phyloP scores from a whole-genome alignment of 2,113 vertebrate genomes.

The Antechinus flavipes region DNA sequence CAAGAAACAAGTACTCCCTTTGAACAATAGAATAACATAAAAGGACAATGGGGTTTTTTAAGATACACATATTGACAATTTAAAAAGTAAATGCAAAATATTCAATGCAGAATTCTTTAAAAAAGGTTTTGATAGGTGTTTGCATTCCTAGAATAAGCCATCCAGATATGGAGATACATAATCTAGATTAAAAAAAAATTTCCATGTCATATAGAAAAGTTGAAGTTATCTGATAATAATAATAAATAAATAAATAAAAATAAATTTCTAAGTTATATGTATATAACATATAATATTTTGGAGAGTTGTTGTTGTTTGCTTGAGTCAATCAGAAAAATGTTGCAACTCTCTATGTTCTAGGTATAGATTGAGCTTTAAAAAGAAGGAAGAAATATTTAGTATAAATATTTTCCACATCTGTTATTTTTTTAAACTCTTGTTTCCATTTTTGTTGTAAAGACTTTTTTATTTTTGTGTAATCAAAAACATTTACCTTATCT shows the following conservation, averaged over 20 bases:
- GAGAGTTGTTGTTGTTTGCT: not conserved
- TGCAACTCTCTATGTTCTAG: not conserved
- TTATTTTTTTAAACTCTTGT: not conserved
- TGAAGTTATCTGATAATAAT: not conserved
- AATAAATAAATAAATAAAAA: conserved; percentile 26
- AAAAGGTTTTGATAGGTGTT: conserved; percentile 71
- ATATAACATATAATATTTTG: not conserved
- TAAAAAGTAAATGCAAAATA: conserved; percentile 85
- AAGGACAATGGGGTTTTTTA: conserved; percentile 70
- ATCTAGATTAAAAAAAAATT: not conserved
- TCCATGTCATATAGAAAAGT: not conserved
- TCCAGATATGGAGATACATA: conserved; percentile 43
- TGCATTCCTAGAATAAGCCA: conserved; percentile 72
- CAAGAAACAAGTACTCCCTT: conserved; percentile 80
- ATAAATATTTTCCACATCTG: not conserved
- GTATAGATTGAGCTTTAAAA: conserved; percentile 34
- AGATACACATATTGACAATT: conserved; percentile 84
- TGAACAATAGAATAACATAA: conserved; percentile 82
- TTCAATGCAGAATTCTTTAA: conserved; percentile 79
- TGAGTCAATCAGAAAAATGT: not conserved
- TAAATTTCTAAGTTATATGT: conserved; percentile 6
- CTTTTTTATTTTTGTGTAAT: not conserved
- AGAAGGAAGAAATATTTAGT: conserved; percentile 63
- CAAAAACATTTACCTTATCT: not conserved
- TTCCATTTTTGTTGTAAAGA: not conserved